Percentiles rank a stretch among this genome's conserved stretches.
Conservation (phyloP, 2,113 vertebrate species). For the Quiscalus mexicanus region DNA sequence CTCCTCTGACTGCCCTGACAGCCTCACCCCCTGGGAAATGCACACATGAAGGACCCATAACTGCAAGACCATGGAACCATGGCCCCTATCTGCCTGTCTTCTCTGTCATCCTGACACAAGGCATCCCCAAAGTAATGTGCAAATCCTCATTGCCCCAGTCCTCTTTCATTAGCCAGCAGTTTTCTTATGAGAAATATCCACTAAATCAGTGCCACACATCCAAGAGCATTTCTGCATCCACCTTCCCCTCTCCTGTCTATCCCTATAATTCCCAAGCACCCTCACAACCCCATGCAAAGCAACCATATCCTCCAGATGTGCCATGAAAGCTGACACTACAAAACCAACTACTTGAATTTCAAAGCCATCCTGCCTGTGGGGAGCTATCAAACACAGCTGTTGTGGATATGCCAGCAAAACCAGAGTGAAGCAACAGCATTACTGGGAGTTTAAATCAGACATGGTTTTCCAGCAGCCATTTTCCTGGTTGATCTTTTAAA, state of each 20-base stretch:
- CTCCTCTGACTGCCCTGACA: not conserved
- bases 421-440: not conserved
- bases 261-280: not conserved
- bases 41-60: not conserved
- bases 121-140: not conserved
- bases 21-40: not conserved
- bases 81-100: not conserved
- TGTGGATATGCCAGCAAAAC: not conserved
- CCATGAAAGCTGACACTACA: not conserved
- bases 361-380: not conserved
- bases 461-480: not conserved
- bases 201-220: not conserved
- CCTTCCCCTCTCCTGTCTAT: not conserved
- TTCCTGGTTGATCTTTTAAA: not conserved
- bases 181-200: not conserved
- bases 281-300: fast-evolving
- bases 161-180: not conserved
- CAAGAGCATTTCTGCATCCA: not conserved
- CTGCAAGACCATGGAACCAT: not conserved
- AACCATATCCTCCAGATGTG: not conserved
- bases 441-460: not conserved
- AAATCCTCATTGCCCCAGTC: not conserved
- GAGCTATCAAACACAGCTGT: not conserved
- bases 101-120: not conserved
- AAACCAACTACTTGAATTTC: not conserved